phyloP scores from a whole-genome alignment of 2,888 invertebrate species.

The Tetramorium bicarinatum region DNA sequence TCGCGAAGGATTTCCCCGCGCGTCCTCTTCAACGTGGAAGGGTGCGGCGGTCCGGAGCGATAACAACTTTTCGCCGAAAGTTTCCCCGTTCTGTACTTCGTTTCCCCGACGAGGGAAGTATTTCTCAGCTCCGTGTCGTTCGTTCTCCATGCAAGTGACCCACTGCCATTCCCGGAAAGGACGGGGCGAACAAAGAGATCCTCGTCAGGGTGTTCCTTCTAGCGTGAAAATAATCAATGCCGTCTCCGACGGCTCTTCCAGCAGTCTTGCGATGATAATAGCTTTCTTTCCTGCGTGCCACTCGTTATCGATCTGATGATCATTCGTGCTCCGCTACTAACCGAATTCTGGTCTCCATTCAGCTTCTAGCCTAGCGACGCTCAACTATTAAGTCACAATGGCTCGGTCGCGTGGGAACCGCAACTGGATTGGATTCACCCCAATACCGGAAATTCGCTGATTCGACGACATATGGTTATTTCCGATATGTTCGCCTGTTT shows the following conservation, averaged over 20 bases:
- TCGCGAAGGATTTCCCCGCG: slow-evolving; percentile 54
- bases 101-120: slow-evolving; percentile 30
- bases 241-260: slow-evolving; percentile 65
- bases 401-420: not conserved
- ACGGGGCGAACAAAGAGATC: slow-evolving; percentile 59
- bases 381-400: not conserved
- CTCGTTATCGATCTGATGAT: slow-evolving; percentile 8
- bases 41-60: slow-evolving; percentile 41
- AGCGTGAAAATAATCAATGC: slow-evolving; percentile 82
- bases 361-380: not conserved
- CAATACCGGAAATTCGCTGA: slow-evolving; percentile 6
- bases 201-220: slow-evolving; percentile 70
- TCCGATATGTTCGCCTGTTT: not conserved
- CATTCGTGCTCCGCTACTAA: not conserved
- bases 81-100: slow-evolving; percentile 56
- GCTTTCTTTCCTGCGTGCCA: not conserved
- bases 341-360: not conserved
- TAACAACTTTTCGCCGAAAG: slow-evolving; percentile 62
- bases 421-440: not conserved
- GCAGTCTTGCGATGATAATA: slow-evolving; percentile 21
- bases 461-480: slow-evolving; percentile 9
- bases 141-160: slow-evolving; percentile 72
- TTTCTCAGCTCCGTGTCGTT: slow-evolving; percentile 53
- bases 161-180: slow-evolving; percentile 61
- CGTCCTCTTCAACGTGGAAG: slow-evolving; percentile 31